A percentile compares a stretch with the other conserved stretches of the same genome.
These are phyloP conservation scores for Uropsilus gracilis DNA, from an alignment of 2,113 vertebrate species.

Conservation along the genomic window DNA sequence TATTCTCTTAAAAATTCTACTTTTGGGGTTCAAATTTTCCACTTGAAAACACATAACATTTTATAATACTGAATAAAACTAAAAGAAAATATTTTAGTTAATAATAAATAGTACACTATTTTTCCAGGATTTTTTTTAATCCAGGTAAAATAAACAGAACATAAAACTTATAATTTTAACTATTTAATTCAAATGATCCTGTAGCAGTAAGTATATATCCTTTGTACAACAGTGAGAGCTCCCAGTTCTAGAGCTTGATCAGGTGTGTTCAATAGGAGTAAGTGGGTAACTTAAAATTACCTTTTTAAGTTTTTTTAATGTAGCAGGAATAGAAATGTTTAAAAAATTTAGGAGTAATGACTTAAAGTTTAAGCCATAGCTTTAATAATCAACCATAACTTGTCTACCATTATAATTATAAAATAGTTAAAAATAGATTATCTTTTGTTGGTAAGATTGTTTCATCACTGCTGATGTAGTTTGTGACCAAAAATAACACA, in stretches of 20 bases:
- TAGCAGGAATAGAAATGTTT: not conserved
- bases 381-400: not conserved
- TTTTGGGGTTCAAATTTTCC: not conserved
- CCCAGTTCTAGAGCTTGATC: not conserved
- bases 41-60: not conserved
- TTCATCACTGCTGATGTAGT: not conserved
- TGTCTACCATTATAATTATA: not conserved
- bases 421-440: not conserved
- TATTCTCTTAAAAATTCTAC: not conserved
- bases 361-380: not conserved
- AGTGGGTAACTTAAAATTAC: not conserved
- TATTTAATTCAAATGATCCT: not conserved
- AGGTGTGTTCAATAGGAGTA: not conserved
- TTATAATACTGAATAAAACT: not conserved
- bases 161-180: not conserved
- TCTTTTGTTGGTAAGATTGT: not conserved
- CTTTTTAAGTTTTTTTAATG: not conserved
- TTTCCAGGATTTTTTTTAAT: not conserved
- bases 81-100: not conserved
- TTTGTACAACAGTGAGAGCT: accelerated
- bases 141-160: not conserved
- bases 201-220: not conserved
- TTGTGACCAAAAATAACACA: not conserved
- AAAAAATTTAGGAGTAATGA: not conserved
- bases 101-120: not conserved